These are phyloP conservation scores for Psix sp. DNA, from an alignment of 1,140 invertebrate genomes.

Conservation along the genomic window DNA sequence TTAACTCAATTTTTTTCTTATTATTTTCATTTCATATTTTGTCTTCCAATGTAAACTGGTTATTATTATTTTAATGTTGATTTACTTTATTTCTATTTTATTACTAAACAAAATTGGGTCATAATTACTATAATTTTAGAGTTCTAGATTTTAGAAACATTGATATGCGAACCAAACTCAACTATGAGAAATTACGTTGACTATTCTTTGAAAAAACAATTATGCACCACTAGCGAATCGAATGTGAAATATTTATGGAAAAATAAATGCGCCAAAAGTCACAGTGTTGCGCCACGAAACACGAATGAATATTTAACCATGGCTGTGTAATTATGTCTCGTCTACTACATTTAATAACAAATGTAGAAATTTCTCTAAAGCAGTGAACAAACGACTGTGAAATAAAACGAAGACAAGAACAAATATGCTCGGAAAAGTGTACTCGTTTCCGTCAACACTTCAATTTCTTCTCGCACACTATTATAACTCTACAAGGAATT, in stretches of 20 bases:
- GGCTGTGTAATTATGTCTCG: slow-evolving; percentile 44
- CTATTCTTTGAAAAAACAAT: not conserved
- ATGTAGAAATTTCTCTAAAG: slow-evolving; percentile 1
- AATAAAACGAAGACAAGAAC: slow-evolving; percentile 1
- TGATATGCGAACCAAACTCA: slow-evolving; percentile 4
- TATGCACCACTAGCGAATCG: not conserved
- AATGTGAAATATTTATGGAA: not conserved
- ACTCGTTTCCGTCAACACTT: slow-evolving; percentile 32
- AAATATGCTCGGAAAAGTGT: slow-evolving; percentile 18
- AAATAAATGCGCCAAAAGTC: not conserved
- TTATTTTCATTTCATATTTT: no score
- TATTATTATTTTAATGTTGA: no score
- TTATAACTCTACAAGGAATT: slow-evolving; percentile 39
- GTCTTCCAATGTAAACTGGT: no score
- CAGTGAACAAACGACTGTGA: not conserved
- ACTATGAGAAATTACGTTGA: slow-evolving; percentile 21
- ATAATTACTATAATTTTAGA: no score
- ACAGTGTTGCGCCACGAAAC: slow-evolving; percentile 1
- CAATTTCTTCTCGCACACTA: slow-evolving; percentile 49
- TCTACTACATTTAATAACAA: slow-evolving; percentile 24
- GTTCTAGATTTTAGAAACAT: slow-evolving; percentile 2
- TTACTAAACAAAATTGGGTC: slow-evolving; percentile 8
- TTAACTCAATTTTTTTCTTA: no score
- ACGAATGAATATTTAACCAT: slow-evolving; percentile 39
- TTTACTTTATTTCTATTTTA: no score